A percentile compares a stretch with the other conserved stretches of the same genome.
These are phyloP conservation scores for Hemichromis elongatus DNA, from an alignment of 2,113 vertebrate species.

Conservation along the genomic window DNA sequence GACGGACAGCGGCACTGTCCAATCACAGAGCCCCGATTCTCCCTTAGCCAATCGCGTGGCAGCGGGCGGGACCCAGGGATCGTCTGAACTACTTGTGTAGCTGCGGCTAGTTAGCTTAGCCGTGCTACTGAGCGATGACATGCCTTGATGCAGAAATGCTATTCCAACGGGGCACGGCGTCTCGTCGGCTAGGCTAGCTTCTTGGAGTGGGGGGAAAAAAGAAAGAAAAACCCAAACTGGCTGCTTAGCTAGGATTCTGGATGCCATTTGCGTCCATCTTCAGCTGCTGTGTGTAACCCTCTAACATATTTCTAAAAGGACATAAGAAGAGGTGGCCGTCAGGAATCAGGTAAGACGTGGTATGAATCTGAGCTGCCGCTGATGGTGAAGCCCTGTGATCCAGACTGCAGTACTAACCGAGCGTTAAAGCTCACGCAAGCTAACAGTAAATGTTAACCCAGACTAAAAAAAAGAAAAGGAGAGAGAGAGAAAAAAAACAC, in stretches of 20 bases:
- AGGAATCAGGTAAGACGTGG: conserved; percentile 57
- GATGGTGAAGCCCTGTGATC: not conserved
- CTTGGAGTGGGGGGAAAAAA: not conserved
- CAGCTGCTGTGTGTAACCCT: not conserved
- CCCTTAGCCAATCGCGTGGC: conserved; percentile 14
- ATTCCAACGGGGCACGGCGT: conserved; percentile 53
- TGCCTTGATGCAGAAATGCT: conserved; percentile 58
- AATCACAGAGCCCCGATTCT: not conserved
- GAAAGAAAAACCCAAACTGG: not conserved
- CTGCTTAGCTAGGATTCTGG: not conserved
- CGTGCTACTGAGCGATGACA: conserved; percentile 50
- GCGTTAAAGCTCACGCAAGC: conserved; percentile 18
- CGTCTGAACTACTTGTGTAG: conserved; percentile 19
- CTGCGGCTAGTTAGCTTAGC: conserved; percentile 48
- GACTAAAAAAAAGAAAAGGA: not conserved
- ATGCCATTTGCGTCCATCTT: not conserved
- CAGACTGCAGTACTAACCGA: not conserved
- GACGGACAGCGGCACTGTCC: conserved; percentile 2
- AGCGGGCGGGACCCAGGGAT: not conserved
- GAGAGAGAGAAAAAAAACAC: not conserved
- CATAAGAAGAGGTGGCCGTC: conserved; percentile 26
- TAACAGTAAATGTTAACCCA: conserved; percentile 29
- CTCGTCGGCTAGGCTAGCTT: conserved; percentile 48
- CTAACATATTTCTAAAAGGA: not conserved
- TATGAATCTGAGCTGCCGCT: conserved; percentile 15